Conservation (phyloP, 2,113 vertebrate species). For the Spea multiplicata region DNA sequence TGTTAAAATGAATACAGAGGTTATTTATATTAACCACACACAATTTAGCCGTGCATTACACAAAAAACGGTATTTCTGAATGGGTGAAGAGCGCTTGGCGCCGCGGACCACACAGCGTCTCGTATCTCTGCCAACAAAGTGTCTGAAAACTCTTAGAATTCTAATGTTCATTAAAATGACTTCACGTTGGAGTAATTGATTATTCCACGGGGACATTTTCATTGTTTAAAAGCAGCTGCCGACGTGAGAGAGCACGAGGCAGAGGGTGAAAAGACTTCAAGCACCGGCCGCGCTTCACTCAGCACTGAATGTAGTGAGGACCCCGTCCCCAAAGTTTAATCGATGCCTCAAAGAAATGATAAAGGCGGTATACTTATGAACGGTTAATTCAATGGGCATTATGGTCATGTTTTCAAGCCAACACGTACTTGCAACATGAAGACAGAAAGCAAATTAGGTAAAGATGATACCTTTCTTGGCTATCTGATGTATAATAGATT, state of each 20-base stretch:
- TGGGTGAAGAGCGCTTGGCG: no score
- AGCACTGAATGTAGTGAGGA: constrained; percentile 49
- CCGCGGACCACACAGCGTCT: background rate
- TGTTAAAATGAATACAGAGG: no score
- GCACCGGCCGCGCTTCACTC: constrained; percentile 52
- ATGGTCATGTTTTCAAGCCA: constrained; percentile 45
- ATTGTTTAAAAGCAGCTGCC: constrained; percentile 54
- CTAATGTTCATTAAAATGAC: constrained; percentile 53
- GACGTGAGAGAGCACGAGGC: constrained; percentile 45
- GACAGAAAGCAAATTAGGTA: background rate
- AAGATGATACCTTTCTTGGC: no score
- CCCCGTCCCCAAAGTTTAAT: constrained; percentile 51
- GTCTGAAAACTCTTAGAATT: constrained; percentile 50
- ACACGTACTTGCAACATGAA: background rate
- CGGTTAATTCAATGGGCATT: constrained; percentile 56
- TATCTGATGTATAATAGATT: no score
- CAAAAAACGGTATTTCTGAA: no score
- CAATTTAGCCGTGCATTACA: no score
- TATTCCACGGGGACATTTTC: constrained; percentile 52
- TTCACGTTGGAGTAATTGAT: constrained; percentile 61
- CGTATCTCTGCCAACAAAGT: constrained; percentile 18
- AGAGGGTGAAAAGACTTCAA: constrained; percentile 50
- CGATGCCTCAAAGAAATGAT: constrained; percentile 52
- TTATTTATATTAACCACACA: no score
- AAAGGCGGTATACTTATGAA: constrained; percentile 53